A percentile compares a stretch with the other conserved stretches of the same genome.
phyloP scores from a whole-genome alignment of 2,113 vertebrate genomes.

The Labeo catla region DNA sequence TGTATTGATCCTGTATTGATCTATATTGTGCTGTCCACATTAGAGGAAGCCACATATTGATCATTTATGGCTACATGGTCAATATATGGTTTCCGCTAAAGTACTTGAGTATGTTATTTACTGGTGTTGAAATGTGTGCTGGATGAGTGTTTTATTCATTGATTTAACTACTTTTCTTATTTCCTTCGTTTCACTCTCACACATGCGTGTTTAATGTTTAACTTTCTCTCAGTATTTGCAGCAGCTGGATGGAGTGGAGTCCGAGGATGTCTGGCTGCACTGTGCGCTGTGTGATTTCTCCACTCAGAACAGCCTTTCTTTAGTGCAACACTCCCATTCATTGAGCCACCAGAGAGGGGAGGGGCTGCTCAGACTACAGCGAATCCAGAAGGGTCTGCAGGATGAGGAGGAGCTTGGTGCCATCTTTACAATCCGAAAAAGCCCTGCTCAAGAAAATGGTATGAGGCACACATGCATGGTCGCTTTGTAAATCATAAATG shows the following conservation, averaged over 20 bases:
- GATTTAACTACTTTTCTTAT: not conserved
- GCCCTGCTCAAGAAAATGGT: constrained; percentile 52
- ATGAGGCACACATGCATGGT: constrained; percentile 80
- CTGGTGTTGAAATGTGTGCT: constrained; percentile 31
- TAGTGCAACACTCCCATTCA: constrained; percentile 97
- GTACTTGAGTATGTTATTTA: constrained; percentile 28
- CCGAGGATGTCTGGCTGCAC: constrained; percentile 91
- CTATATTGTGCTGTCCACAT: not conserved
- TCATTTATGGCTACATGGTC: constrained; percentile 26
- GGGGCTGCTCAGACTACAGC: constrained; percentile 90
- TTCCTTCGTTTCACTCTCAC: not conserved
- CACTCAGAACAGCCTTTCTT: constrained; percentile 95
- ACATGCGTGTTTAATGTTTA: not conserved
- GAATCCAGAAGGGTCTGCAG: constrained; percentile 85
- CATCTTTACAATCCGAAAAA: constrained; percentile 92
- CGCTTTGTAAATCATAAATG: not conserved
- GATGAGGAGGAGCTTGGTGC: constrained; percentile 92
- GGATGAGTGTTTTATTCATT: constrained; percentile 21
- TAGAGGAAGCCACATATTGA: constrained; percentile 36
- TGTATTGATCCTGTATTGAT: constrained; percentile 35
- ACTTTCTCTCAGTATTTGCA: constrained; percentile 85
- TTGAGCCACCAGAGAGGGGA: constrained; percentile 95
- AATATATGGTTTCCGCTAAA: constrained; percentile 24
- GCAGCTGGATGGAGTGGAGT: constrained; percentile 89
- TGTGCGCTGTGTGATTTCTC: constrained; percentile 96